Percentiles rank a stretch among this genome's conserved stretches.
Evolutionary conservation across 2,113 vertebrate species (phyloP).

Genomic region (Grallaria varia): DNA sequence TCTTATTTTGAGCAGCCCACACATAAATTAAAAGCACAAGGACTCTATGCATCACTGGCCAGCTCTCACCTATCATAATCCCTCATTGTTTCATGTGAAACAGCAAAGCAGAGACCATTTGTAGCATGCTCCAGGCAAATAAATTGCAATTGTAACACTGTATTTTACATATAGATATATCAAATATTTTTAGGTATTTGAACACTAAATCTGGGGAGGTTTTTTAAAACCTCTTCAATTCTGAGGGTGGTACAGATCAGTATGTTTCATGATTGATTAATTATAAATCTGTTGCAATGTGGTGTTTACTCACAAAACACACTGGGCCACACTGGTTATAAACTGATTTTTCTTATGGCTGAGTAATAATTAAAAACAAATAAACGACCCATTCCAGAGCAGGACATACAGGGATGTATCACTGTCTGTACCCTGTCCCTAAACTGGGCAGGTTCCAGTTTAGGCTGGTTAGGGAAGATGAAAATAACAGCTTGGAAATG

Average conservation of each 20-base stretch:
- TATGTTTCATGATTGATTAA: slow-evolving; percentile 28
- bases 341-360: slow-evolving; percentile 1
- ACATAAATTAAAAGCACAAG: slow-evolving; percentile 9
- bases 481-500: not conserved
- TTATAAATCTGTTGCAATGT: slow-evolving; percentile 4
- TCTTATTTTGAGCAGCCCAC: not conserved
- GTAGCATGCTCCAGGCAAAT: not conserved
- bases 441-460: not conserved
- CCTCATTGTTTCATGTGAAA: not conserved
- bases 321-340: slow-evolving; percentile 5
- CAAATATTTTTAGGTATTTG: not conserved
- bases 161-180: not conserved
- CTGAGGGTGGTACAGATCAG: not conserved
- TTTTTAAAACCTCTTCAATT: not conserved
- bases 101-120: not conserved
- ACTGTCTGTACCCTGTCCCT: not conserved
- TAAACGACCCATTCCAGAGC: not conserved
- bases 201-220: not conserved
- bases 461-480: not conserved
- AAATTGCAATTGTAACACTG: not conserved
- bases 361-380: slow-evolving; percentile 42
- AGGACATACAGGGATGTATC: not conserved
- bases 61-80: not conserved
- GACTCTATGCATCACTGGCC: not conserved
- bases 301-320: slow-evolving; percentile 55